Conservation (phyloP, 2,113 vertebrate species). For the Podarcis raffonei region DNA sequence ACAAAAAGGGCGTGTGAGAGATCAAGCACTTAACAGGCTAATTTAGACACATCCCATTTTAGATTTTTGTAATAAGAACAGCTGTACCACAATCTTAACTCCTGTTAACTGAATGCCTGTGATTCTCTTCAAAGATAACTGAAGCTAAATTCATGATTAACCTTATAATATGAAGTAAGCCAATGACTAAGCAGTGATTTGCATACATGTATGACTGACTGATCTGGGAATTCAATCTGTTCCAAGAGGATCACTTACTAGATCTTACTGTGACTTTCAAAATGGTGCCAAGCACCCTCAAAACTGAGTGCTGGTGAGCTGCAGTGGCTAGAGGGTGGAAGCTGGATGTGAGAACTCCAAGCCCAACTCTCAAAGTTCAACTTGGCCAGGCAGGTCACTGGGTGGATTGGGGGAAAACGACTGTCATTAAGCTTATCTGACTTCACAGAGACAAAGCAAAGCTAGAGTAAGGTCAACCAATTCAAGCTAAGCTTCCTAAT, state of each 20-base stretch:
- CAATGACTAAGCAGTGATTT: no score
- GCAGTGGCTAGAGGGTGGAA: neutral
- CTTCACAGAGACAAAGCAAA: neutral
- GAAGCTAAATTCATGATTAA: no score
- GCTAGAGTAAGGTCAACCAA: neutral
- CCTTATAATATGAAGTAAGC: no score
- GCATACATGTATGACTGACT: neutral
- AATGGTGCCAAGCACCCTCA: neutral
- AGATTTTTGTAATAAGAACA: neutral
- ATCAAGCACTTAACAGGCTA: neutral
- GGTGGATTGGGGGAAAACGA: neutral
- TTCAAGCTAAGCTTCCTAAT: neutral
- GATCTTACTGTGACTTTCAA: neutral
- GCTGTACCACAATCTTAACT: neutral
- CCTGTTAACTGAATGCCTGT: no score
- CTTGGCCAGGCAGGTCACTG: no score
- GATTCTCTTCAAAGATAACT: no score
- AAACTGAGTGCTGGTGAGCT: neutral
- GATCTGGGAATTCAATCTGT: neutral
- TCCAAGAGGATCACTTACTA: neutral
- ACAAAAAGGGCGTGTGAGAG: neutral
- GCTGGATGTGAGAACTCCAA: no score
- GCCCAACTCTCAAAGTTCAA: neutral
- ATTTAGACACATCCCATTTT: neutral
- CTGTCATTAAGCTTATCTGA: neutral